Base-by-base conservation (phyloP, 1,140 invertebrate genomes). In the Acromyrmex charruanus region DNA sequence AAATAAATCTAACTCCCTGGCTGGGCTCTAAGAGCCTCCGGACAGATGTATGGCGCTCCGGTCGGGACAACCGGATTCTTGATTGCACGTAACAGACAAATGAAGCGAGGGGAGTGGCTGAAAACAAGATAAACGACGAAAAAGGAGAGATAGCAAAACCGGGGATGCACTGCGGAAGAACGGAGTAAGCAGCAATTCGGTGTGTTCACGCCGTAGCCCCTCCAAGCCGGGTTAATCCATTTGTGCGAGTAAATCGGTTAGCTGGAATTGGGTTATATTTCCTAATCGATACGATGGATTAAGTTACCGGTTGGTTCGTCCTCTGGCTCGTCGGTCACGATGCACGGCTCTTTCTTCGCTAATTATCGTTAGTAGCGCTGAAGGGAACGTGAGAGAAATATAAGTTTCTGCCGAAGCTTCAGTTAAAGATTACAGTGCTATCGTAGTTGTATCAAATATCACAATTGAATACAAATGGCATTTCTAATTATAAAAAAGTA, bases 231-330 rank as follows among this genome's bases (percentile, higher is more conserved):
- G 79, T 92, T 91, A 92, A 92, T 92, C 91, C 91, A 89, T 92
- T 92, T 89, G 92, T 85, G 85, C 79, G 85, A 91, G 90, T 89
- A 92, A 92, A 90, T 89, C 88, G 88, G 90, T 93, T 92, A 84
- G 69, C 53, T 61, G 74, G 79, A 93, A 92, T 92, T 92, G 88
- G 91, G 91, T 93, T 93, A 93, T 91, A 92, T 92, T 92, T 91
- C 90, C 90, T 92, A 92, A 93, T 93, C 92, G 90, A 93, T 92
- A 90, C 71, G 89, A 90, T 89, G 88, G 92, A 93, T 93, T 90
- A 88, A 85, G 87, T 92, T 92, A 90, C 69, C 63, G 85, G 87
- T 66, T 66, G 74, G 58, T 74, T 55, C 82, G 69, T 63, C 68
- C 69, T 58, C 35, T 80, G 63, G 79, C 35, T 65, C 58, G 53